Base-by-base conservation (phyloP, 2,113 vertebrate genomes). In the Phalacrocorax brasilianus region DNA sequence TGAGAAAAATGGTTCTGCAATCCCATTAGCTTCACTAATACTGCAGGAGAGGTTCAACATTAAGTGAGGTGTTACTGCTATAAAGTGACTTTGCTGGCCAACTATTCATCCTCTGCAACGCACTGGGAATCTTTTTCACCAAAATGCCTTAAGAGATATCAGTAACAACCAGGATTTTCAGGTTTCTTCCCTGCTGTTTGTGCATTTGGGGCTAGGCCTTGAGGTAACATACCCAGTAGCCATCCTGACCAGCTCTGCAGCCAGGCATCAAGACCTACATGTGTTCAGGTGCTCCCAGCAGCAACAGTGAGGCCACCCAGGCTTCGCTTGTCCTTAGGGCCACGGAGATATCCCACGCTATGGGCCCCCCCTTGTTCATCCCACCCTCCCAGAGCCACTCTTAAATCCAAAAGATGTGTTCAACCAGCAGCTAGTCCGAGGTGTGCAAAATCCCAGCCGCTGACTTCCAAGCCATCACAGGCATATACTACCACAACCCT, bases 61-160 rank as follows among this genome's bases (percentile, higher is more conserved):
- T 10, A 63, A 32, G n/a, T 0, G 1, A 72, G 55, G 27, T 28
- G 11, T 20, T 32, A 35, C 0, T 2, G 5, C 33, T 9, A 10
- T 2, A 4, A 11, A 73, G 28, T 20, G 15, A 58, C 42, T 38
- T 32, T 27, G n/a, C 18, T 55, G 30, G 7, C 27, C 32, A 24
- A 19, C n/a, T 4, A 0, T 23, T 24, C n/a, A 21, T 27, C 24
- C 44, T 42, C 56, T 53, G 61, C 38, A 49, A 20, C 1, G 33
- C 56, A 66, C 38, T 32, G 67, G 22, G 73, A 44, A 47, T 16
- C 12, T 68, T 62, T 70, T 22, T n/a, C 56, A 63, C 26, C 52
- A 40, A 40, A 86, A 26, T 3, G 28, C 18, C 30, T 42, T 45
- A 44, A 38, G 16, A 68, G 61, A 22, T 6, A 33, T 5, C 6